Percentiles rank a stretch among this genome's conserved stretches.
These are phyloP conservation scores for Anthrax anthrax DNA, from an alignment of 2,888 invertebrate genomes.

Conservation along the genomic window DNA sequence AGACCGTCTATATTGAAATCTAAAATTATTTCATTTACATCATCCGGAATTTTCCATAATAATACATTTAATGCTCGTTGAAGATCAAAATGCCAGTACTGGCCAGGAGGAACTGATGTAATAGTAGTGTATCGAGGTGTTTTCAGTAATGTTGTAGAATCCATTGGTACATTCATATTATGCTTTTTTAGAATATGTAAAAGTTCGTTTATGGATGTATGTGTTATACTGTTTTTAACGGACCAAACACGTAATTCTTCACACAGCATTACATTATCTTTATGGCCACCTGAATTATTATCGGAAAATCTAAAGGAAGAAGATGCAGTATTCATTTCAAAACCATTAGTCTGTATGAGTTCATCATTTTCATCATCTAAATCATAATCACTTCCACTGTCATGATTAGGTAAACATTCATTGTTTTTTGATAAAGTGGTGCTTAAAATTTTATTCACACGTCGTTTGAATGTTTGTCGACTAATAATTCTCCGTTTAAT, in stretches of 20 bases:
- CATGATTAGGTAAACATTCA: no score
- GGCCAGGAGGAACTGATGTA: neutral
- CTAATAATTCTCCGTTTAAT: no score
- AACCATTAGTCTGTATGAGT: no score
- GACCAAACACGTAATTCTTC: neutral
- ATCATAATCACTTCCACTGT: no score
- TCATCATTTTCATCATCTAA: no score
- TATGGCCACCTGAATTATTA: no score
- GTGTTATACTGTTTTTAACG: neutral
- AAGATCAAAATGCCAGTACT: constrained; percentile 3
- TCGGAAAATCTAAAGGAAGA: no score
- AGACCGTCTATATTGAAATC: constrained; percentile 5
- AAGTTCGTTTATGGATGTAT: neutral
- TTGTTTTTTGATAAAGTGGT: no score
- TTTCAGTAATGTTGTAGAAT: constrained; percentile 2
- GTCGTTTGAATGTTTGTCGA: no score
- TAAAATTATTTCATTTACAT: neutral
- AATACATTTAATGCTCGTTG: neutral
- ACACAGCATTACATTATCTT: no score
- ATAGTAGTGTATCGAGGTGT: neutral
- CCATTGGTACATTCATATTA: neutral
- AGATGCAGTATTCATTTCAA: no score
- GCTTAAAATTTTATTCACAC: no score
- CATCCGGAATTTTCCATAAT: neutral
- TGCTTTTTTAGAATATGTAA: neutral